phyloP scores from a whole-genome alignment of 2,113 vertebrate genomes.

The Polypterus bichir region DNA sequence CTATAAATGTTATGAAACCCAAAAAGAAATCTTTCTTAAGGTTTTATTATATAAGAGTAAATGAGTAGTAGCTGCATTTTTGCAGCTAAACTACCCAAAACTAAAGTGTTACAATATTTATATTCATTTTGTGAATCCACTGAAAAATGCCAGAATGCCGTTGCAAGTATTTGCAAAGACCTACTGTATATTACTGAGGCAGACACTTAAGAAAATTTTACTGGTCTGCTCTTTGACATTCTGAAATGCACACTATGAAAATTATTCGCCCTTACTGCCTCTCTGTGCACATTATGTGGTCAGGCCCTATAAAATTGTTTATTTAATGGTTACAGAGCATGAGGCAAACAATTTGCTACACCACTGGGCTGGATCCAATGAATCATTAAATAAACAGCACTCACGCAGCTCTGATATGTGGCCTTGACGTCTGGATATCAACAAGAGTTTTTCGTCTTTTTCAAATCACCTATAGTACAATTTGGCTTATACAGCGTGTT shows the following conservation, averaged over 20 bases:
- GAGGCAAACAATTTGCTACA: constrained; percentile 17
- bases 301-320: constrained; percentile 8
- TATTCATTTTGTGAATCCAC: too few species aligned
- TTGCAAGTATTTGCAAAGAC: constrained; percentile 30
- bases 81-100: too few species aligned
- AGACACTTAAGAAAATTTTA: constrained; percentile 25
- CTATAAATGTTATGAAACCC: too few species aligned
- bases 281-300: constrained; percentile 6
- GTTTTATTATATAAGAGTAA: too few species aligned
- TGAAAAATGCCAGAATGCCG: background rate
- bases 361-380: constrained; percentile 19
- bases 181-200: constrained; percentile 25
- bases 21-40: too few species aligned
- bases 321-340: constrained; percentile 17
- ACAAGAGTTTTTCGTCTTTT: background rate
- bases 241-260: background rate
- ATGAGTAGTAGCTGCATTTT: too few species aligned
- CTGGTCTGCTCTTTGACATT: constrained; percentile 1
- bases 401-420: constrained; percentile 8
- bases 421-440: background rate
- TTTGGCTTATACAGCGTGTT: background rate
- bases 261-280: background rate
- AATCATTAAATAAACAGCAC: constrained; percentile 18
- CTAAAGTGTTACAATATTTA: too few species aligned
- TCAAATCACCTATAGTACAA: background rate